Conservation (phyloP, 1,140 invertebrate species). For the Hypsibius dujardini region DNA sequence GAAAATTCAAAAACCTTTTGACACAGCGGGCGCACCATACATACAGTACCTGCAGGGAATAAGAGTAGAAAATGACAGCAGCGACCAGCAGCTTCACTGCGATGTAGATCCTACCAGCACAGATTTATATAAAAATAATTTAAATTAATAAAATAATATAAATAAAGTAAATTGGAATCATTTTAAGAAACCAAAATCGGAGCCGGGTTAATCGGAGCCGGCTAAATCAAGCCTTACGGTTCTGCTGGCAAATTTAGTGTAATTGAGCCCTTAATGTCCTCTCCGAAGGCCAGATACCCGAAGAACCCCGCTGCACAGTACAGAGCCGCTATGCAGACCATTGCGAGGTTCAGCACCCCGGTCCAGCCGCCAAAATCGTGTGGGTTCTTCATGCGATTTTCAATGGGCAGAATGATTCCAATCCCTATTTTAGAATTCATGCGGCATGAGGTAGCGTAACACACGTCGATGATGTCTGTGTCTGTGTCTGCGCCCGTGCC, state of each 20-base stretch:
- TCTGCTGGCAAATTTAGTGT: no score
- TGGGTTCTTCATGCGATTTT: slow-evolving; percentile 78
- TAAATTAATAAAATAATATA: no score
- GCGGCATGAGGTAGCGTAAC: no score
- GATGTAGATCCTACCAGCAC: slow-evolving; percentile 37
- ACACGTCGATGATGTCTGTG: no score
- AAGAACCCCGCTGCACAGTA: slow-evolving; percentile 74
- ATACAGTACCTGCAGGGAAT: slow-evolving; percentile 26
- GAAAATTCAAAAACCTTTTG: slow-evolving; percentile 27
- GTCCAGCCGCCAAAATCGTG: slow-evolving; percentile 64
- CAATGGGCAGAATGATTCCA: slow-evolving; percentile 55
- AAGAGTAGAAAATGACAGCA: slow-evolving; percentile 27
- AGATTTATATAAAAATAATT: no score
- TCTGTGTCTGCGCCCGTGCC: no score
- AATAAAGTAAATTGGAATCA: no score
- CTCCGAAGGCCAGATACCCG: slow-evolving; percentile 71
- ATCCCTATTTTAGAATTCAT: neutral
- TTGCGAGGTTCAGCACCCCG: slow-evolving; percentile 66
- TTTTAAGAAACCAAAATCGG: no score
- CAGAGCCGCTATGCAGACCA: slow-evolving; percentile 57
- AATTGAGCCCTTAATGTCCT: no score
- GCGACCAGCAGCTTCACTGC: neutral
- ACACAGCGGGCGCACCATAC: no score
- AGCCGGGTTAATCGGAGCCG: no score
- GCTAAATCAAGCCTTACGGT: no score